A percentile compares a stretch with the other conserved stretches of the same genome.
These are phyloP conservation scores for Chaetogeoica ovagalla DNA, from an alignment of 2,888 invertebrate species.

Conservation along the genomic window DNA sequence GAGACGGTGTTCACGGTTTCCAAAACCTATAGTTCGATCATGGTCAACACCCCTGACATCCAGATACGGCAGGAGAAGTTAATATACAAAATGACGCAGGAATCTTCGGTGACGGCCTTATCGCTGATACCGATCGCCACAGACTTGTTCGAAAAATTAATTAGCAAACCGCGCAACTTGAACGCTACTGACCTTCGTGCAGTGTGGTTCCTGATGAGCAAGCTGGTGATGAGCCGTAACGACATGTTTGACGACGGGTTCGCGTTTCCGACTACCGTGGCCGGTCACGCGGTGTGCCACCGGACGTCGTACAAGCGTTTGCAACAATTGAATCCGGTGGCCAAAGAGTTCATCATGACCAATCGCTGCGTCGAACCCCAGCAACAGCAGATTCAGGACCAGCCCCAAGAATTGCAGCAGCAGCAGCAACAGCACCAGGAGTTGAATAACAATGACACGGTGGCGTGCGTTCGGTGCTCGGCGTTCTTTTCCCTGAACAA, in stretches of 20 bases:
- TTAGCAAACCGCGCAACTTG: neutral
- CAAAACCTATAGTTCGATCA: too few relatives aligned
- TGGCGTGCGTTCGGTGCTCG: conserved; percentile 27
- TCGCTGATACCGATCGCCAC: too few relatives aligned
- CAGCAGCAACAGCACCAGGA: neutral
- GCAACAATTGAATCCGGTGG: conserved; percentile 6
- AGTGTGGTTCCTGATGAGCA: neutral
- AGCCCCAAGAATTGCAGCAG: neutral
- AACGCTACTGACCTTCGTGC: neutral
- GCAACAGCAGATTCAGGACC: neutral
- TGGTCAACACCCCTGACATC: too few relatives aligned
- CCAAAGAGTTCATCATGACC: conserved; percentile 12
- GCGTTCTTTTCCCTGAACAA: neutral
- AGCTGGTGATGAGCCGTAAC: neutral
- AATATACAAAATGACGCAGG: too few relatives aligned
- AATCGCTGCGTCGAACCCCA: neutral
- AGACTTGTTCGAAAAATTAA: too few relatives aligned
- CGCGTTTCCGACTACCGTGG: neutral
- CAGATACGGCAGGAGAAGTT: too few relatives aligned
- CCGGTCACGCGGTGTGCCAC: conserved; percentile 66
- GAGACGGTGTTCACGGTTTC: too few relatives aligned
- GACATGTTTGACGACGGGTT: neutral
- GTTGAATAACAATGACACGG: neutral
- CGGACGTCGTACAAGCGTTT: conserved; percentile 58
- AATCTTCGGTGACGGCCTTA: too few relatives aligned